Percentiles rank a stretch among this genome's conserved stretches.
phyloP scores from a whole-genome alignment of 1,140 invertebrate genomes.

The Charaxes varanes region DNA sequence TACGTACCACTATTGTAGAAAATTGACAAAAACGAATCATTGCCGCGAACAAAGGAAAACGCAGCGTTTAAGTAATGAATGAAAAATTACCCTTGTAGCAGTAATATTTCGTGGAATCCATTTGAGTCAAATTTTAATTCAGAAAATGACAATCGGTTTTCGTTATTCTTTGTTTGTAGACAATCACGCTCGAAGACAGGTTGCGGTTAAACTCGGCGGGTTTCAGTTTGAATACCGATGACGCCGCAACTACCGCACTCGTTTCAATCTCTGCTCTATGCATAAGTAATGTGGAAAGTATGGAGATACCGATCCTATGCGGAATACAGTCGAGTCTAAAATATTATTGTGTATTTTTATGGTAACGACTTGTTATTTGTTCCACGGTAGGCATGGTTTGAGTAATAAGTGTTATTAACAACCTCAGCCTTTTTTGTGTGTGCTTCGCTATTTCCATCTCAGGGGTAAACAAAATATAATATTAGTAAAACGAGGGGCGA shows the following conservation, averaged over 20 bases:
- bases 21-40: background rate
- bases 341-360: constrained; percentile 60
- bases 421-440: background rate
- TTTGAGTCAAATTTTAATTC: constrained; percentile 22
- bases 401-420: constrained; percentile 6
- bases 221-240: constrained; percentile 61
- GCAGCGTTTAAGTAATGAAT: constrained; percentile 10
- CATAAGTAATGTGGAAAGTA: constrained; percentile 71
- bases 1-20: background rate
- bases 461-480: too few species aligned
- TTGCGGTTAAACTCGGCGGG: constrained; percentile 43
- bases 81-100: constrained; percentile 13
- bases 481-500: too few species aligned
- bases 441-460: too few species aligned
- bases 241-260: constrained; percentile 51
- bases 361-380: constrained; percentile 54
- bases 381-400: constrained; percentile 5
- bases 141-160: constrained; percentile 25
- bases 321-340: constrained; percentile 48
- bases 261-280: constrained; percentile 71
- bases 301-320: constrained; percentile 45
- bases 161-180: constrained; percentile 43
- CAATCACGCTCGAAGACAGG: constrained; percentile 47
- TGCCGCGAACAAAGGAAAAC: constrained; percentile 3
- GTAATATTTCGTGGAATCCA: constrained; percentile 8